Evolutionary conservation across 2,797 vertebrate species (phyloP).

Genomic region (Nasua narica): DNA sequence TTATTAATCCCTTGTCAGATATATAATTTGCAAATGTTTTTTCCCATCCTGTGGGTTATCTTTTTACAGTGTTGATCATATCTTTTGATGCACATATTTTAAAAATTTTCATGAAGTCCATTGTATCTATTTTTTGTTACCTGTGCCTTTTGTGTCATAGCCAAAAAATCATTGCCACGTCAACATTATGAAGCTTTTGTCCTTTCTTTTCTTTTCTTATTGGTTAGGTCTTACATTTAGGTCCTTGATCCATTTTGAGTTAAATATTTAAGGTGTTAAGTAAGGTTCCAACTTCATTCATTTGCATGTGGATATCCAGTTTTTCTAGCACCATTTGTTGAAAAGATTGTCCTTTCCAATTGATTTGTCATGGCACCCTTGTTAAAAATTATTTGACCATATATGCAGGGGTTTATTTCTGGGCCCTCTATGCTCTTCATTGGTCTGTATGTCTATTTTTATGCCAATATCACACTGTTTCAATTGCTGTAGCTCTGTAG

Average conservation of each 20-base stretch:
- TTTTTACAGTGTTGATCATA: not conserved
- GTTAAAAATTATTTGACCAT: not conserved
- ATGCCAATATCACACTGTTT: not conserved
- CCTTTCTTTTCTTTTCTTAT: not conserved
- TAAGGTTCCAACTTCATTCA: not conserved
- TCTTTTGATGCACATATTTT: not conserved
- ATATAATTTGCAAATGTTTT: not conserved
- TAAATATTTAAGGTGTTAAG: not conserved
- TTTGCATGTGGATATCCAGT: not conserved
- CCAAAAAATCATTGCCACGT: not conserved
- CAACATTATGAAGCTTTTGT: not conserved
- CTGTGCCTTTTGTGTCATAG: not conserved
- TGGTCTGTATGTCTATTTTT: not conserved
- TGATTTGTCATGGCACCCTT: not conserved
- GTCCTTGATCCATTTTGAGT: not conserved
- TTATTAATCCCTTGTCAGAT: not conserved
- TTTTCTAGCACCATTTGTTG: not conserved
- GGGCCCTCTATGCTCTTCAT: not conserved
- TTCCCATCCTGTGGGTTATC: not conserved
- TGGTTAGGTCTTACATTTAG: not conserved
- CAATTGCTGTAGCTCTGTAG: not conserved
- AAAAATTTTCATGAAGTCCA: not conserved
- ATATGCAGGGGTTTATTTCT: not conserved
- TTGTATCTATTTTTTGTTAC: not conserved
- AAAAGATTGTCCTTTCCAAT: not conserved